Percentiles rank a stretch among this genome's conserved stretches.
Conservation (phyloP, 2,113 vertebrate species). For the Pachyramphus minor region DNA sequence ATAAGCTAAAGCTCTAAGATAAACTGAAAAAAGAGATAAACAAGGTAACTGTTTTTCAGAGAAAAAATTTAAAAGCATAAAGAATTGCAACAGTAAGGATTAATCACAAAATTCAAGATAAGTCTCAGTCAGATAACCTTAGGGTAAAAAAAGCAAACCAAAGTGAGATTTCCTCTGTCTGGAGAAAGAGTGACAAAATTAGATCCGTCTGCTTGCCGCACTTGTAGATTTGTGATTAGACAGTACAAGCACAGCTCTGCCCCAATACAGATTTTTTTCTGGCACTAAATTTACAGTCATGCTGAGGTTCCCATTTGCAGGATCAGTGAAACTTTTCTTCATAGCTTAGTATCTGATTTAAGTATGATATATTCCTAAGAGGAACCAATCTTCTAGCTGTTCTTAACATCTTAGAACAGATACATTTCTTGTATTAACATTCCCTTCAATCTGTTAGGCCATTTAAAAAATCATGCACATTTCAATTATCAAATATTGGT, state of each 20-base stretch:
- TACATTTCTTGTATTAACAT: background rate
- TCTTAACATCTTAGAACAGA: background rate
- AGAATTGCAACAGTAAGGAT: background rate
- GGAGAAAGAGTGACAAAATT: background rate
- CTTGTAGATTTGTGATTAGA: background rate
- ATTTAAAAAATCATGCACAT: background rate
- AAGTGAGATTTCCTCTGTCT: background rate
- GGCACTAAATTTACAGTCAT: background rate
- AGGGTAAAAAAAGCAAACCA: background rate
- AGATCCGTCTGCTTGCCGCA: background rate
- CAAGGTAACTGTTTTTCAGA: background rate
- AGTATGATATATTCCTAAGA: background rate
- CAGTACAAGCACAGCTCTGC: background rate
- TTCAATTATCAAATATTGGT: background rate
- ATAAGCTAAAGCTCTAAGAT: background rate
- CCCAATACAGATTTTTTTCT: background rate
- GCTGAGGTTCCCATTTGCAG: background rate
- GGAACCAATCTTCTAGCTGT: background rate
- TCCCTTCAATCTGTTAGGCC: background rate
- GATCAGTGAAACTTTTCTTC: background rate
- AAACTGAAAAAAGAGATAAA: background rate
- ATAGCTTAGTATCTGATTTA: background rate
- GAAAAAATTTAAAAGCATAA: background rate
- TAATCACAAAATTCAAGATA: background rate
- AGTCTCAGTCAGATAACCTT: background rate